Base-by-base conservation (phyloP, 2,113 vertebrate species). In the Asarcornis scutulata region DNA sequence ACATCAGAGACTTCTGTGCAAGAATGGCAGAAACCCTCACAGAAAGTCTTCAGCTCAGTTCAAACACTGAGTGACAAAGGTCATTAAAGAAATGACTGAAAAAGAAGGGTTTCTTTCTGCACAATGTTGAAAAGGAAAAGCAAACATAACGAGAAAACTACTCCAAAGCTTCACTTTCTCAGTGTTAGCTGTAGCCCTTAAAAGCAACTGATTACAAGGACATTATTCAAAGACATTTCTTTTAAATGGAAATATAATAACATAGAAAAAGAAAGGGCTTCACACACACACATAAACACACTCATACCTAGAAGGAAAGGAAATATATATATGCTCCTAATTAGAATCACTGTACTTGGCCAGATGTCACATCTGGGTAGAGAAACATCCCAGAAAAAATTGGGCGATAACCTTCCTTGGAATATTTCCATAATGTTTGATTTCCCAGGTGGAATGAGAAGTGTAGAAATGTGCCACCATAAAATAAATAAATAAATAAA, bases 1-100 rank as follows among this genome's bases (percentile, higher is more conserved):
- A 90, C 79, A 94, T 97, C 95, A 96, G 93, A 96, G 87, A 21
- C 42, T 94, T 92, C 68, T 88, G 40, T 86, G 55, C 22, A 76
- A 86, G 82, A 92, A 94, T 66, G 46, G 75, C 25, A 94, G 62
- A 96, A 92, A 77, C 40, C 17, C 79, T 88, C 46, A 64, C 64
- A 92, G 66, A 96, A 96, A 58, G 27, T 84, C 62, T 91, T 62
- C 74, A 88, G 52, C 59, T 96, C 55, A 38, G 75, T 91, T 97
- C 4, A 34, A 83, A 96, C 63, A 87, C 69, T 44, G 26, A 69
- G 36, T 89, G 87, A 89, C 64, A 91, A 93, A 94, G 93, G 93
- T 96, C 88, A 93, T 78, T 95, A 73, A 91, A 76, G 11, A 91
- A 89, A 91, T 63, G 66, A 67, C 86, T 87, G 93, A 84, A 94